Evolutionary conservation across 53 echinoderm and acorn worm species (phyloP), one percentile per base, ranked within the genome.

Genomic region (Echinometra lucunter): DNA sequence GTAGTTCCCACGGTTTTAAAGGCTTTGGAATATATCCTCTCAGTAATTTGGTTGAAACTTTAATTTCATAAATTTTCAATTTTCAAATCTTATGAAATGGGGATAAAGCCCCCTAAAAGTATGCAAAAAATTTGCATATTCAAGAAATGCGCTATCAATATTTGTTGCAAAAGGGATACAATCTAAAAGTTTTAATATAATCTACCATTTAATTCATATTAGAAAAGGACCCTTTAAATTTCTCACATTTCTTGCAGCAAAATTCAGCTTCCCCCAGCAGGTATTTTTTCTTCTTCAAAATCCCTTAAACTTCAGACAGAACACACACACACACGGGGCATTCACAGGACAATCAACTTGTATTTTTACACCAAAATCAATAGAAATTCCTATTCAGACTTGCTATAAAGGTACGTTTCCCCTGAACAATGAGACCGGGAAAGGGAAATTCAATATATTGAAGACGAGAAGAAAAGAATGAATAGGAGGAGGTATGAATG

Each of bases 381-480:
- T 78, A 78, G 78, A 78, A 18, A 42, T 19, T 18, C 40, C 27
- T 34, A 38, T 88, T 88, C 88, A 88, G 56, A n/a, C 15, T 28
- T 34, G 55, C 88, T 49, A 88, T 88, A 55, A 88, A 55, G 88
- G 28, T 88, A 25, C 55, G 16, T 88, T 88, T 53, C 88, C 53
- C 55, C n/a, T 9, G 4, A 88, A 88, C 53, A 88, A 53, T 88
- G 16, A 12, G 28, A 3, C 56, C 28, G 88, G 88, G 58, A 90
- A n/a, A 57, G 55, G 55, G 55, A 58, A 58, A 58, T 60, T 66
- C 37, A 90, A 90, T 57, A 57, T 30, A 90, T 19, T 34, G 66
- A 45, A 25, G 37, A 27, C 66, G 57, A 38, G 38, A 90, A 57
- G 27, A 90, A 37, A 90, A 58, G 90, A 63, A 40, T 19, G 60